Percentiles rank a stretch among this genome's conserved stretches.
phyloP scores from a whole-genome alignment of 2,888 invertebrate species.

The Capitulum mitella region DNA sequence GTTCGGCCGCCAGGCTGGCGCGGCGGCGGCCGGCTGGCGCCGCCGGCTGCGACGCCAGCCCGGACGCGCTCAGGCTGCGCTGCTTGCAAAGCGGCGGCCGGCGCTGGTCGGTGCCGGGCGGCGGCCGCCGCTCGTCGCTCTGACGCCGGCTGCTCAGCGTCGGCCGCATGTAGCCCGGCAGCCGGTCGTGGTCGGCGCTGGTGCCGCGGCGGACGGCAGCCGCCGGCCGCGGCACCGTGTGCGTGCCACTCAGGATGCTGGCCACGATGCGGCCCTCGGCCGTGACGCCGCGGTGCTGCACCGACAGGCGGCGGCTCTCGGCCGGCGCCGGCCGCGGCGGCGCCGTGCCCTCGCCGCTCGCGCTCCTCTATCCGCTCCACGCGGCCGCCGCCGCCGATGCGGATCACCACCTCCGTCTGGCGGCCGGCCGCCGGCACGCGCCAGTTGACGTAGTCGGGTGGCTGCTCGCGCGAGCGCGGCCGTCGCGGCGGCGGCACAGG shows the following conservation, averaged over 20 bases:
- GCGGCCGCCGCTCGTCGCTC: background rate
- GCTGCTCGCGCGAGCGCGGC: background rate
- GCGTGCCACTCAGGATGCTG: background rate
- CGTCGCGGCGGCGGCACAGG: conserved; percentile 15
- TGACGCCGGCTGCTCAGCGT: background rate
- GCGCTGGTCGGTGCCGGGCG: background rate
- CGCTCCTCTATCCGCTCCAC: conserved; percentile 12
- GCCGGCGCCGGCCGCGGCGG: background rate
- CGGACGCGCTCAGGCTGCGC: background rate
- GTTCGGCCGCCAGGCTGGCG: background rate
- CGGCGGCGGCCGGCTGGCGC: background rate
- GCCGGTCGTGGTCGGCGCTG: background rate
- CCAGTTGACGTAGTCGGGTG: conserved; percentile 24
- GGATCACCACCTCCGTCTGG: conserved; percentile 14
- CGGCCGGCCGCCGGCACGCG: background rate
- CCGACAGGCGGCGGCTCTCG: conserved; percentile 6
- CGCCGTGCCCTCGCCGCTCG: background rate
- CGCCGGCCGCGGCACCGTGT: conserved; percentile 14
- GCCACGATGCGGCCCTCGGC: background rate
- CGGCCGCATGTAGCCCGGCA: conserved; percentile 17
- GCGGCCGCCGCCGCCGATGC: conserved; percentile 6
- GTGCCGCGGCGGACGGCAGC: background rate
- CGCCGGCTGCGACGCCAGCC: background rate
- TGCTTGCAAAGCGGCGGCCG: background rate
- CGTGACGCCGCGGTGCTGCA: background rate